Evolutionary conservation across 2,113 vertebrate genomes (phyloP), one percentile per base, ranked within the genome.

Genomic region (Opisthocomus hoazin): DNA sequence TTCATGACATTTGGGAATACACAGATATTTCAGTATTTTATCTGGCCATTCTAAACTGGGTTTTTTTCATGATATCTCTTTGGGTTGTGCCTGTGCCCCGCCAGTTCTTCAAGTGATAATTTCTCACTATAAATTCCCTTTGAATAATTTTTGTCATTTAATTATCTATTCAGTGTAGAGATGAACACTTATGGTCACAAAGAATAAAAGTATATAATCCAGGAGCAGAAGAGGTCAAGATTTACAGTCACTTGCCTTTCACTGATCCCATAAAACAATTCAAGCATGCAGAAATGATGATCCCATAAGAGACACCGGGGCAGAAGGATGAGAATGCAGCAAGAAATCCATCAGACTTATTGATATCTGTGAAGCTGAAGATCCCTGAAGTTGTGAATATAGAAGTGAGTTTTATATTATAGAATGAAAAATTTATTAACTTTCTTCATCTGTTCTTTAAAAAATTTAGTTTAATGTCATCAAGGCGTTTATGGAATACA

Each of bases 351-450:
- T 96, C 91, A 97, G 96, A 70, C 92, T 96, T 97, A 97, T 94
- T 96, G 89, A 94, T 95, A 95, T 91, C 89, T 81, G 66, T 70
- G 80, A 94, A 95, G 79, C 78, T 41, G 86, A 94, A 66, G 91
- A 95, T 94, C 94, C 94, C 94, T 89, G 87, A 97, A 96, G 82
- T 97, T 97, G 92, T 97, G 91, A 96, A 97, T 93, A 95, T 63
- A 66, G 77, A 97, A 97, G 82, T 87, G 82, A 97, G 94, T 97
- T 97, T 96, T 96, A 96, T 95, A 88, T 97, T 92, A 95, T 70
- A 70, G 83, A 96, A 93, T 97, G 96, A 96, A 93, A 96, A 96
- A 97, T 97, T 96, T 95, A 97, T 97, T 96, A 97, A 96, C 95
- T 94, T 93, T 95, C 94, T 96, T 94, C 93, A 96, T 96, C 85